These are phyloP conservation scores for Sebastes vulpes DNA, from an alignment of 2,797 vertebrate genomes.

Conservation along the genomic window DNA sequence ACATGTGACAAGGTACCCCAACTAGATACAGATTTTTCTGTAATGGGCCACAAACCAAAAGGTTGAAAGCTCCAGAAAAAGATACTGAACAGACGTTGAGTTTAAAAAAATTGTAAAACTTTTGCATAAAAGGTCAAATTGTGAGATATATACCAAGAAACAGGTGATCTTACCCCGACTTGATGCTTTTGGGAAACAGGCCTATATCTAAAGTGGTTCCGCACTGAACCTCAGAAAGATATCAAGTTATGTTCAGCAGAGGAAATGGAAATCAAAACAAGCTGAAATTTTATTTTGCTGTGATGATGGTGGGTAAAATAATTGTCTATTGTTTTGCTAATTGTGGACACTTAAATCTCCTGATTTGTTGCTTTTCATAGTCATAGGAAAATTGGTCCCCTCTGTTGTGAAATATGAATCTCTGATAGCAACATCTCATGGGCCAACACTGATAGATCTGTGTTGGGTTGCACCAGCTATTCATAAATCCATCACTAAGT, in stretches of 20 bases:
- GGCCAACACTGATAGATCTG: neutral
- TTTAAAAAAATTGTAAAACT: neutral
- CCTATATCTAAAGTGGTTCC: neutral
- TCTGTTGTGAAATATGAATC: neutral
- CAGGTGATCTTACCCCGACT: neutral
- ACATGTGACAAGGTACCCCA: neutral
- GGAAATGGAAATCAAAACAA: slow-evolving; percentile 9
- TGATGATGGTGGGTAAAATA: slow-evolving; percentile 53
- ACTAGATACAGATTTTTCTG: neutral
- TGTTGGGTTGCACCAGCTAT: neutral
- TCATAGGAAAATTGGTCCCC: neutral
- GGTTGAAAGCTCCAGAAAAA: neutral
- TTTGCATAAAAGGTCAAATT: neutral
- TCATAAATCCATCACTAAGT: neutral
- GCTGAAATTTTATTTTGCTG: neutral
- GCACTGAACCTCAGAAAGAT: neutral
- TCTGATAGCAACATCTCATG: neutral
- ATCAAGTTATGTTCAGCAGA: neutral
- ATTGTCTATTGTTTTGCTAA: neutral
- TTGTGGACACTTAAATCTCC: neutral
- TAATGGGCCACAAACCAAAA: neutral
- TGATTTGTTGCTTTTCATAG: neutral
- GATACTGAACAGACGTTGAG: neutral
- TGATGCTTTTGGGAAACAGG: slow-evolving; percentile 63
- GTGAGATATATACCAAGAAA: neutral